Base-by-base conservation (phyloP, 2,113 vertebrate genomes). In the Geococcyx californianus region DNA sequence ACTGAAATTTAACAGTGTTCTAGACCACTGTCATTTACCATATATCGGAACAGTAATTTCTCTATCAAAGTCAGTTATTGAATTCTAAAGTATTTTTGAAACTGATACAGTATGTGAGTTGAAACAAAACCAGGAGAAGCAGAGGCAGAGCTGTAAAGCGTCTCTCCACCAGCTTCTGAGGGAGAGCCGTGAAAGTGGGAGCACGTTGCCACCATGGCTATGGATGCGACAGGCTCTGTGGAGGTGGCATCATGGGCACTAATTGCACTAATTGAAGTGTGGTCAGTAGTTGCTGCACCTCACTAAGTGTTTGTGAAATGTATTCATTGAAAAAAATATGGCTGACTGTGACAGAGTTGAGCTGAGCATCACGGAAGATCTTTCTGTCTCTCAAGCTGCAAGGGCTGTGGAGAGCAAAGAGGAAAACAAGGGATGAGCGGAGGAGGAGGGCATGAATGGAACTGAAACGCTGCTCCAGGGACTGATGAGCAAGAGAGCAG, bases 1-100 rank as follows among this genome's bases (percentile, higher is more conserved):
- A 66, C 93, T 96, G 64, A 67, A 93, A 72, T 97, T 97, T 92
- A 94, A 94, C 79, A 56, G 81, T 73, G 92, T 95, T 96, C 89
- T 92, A 93, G 96, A 95, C 89, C 87, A 19, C 79, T 94, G 94
- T 87, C 94, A n/a, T 95, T 94, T 94, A 62, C 94, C 68, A 72
- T 91, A 28, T 13, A 47, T 60, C 69, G 80, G 67, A 87, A 88
- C 93, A 92, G 93, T 66, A 76, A 89, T 96, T 96, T 92, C 77
- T 92, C 74, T 90, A 54, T 94, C 86, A 44, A 91, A 97, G 78
- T 56, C 73, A 87, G 68, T 93, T 94, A 90, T 1, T 92, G 75
- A 84, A 4, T 87, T 95, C 85, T 83, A 79, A 94, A 75, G 47
- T 84, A 38, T 80, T 92, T 95, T 83, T 84, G 87, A 80, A 97